Percentiles rank a stretch among this genome's conserved stretches.
Conservation (phyloP, 2,888 invertebrate genomes). For the Drosophila kambysellisi region DNA sequence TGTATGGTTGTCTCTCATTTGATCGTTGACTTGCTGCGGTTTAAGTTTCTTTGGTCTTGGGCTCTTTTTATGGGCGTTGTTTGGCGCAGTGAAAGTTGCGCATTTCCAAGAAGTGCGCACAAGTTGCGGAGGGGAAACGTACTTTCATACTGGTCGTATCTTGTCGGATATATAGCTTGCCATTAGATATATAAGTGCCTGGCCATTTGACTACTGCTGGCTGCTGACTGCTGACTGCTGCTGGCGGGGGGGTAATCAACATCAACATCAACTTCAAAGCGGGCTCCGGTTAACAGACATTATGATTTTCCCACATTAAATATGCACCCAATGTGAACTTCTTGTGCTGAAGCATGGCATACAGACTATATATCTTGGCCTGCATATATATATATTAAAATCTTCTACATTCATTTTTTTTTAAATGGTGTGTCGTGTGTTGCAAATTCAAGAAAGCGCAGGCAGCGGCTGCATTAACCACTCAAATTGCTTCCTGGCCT, state of each 20-base stretch:
- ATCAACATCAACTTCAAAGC: conserved; percentile 58
- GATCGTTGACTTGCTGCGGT: conserved; percentile 21
- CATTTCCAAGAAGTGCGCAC: conserved; percentile 63
- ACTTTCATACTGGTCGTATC: conserved; percentile 44
- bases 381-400: not conserved
- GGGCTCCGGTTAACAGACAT: conserved; percentile 50
- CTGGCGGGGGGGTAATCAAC: conserved; percentile 14
- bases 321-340: conserved; percentile 58
- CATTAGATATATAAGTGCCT: conserved; percentile 62
- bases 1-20: conserved; percentile 7
- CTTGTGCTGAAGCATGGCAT: conserved; percentile 22
- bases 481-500: conserved; percentile 74
- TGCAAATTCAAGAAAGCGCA: conserved; percentile 46
- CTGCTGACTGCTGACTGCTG: conserved; percentile 25
- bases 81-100: conserved; percentile 69
- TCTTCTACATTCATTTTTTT: conserved; percentile 24
- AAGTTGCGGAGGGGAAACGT: conserved; percentile 8
- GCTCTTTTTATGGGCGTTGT: conserved; percentile 66
- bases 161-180: conserved; percentile 35
- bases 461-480: conserved; percentile 58
- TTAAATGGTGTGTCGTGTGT: conserved; percentile 24
- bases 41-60: conserved; percentile 37
- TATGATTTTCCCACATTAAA: conserved; percentile 73
- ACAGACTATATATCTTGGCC: not conserved
- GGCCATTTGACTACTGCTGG: conserved; percentile 42